phyloP scores from a whole-genome alignment of 1,140 invertebrate genomes.

The Coboldia fuscipes region DNA sequence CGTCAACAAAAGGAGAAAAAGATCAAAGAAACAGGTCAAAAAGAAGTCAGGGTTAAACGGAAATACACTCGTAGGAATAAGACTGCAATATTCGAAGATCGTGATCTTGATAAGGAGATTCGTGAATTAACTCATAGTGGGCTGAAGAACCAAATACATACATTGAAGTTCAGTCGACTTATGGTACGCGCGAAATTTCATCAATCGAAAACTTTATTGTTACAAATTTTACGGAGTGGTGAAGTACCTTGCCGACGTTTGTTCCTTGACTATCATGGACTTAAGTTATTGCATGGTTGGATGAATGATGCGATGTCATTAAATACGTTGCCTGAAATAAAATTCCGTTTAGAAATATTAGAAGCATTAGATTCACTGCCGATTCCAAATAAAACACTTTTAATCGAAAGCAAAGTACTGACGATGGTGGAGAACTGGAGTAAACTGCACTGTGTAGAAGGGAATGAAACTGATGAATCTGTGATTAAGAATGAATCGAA shows the following conservation, averaged over 20 bases:
- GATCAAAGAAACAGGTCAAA: conserved; percentile 9
- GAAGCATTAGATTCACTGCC: conserved; percentile 61
- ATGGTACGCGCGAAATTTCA: conserved; percentile 78
- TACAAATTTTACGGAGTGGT: conserved; percentile 45
- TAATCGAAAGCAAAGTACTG: conserved; percentile 77
- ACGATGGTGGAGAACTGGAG: conserved; percentile 68
- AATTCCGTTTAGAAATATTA: conserved; percentile 49
- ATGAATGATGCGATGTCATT: conserved; percentile 50
- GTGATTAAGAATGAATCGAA: too few relatives aligned
- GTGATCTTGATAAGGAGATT: conserved; percentile 58
- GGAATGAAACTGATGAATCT: too few relatives aligned
- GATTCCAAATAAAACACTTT: conserved; percentile 79
- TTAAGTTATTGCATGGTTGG: conserved; percentile 77
- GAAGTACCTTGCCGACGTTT: conserved; percentile 63
- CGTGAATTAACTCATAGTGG: conserved; percentile 46
- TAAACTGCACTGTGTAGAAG: too few relatives aligned
- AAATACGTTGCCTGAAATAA: conserved; percentile 8
- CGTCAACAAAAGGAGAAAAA: conserved; percentile 8
- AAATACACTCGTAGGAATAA: conserved; percentile 9
- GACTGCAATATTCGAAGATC: conserved; percentile 14
- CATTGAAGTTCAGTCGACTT: conserved; percentile 64
- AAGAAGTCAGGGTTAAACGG: conserved; percentile 21
- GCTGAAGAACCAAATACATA: conserved; percentile 71
- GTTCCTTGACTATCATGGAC: conserved; percentile 87
- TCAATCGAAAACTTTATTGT: conserved; percentile 42